Evolutionary conservation across 1,140 invertebrate genomes (phyloP), one percentile per base, ranked within the genome.

Genomic region (Pogonognathellus flavescens): DNA sequence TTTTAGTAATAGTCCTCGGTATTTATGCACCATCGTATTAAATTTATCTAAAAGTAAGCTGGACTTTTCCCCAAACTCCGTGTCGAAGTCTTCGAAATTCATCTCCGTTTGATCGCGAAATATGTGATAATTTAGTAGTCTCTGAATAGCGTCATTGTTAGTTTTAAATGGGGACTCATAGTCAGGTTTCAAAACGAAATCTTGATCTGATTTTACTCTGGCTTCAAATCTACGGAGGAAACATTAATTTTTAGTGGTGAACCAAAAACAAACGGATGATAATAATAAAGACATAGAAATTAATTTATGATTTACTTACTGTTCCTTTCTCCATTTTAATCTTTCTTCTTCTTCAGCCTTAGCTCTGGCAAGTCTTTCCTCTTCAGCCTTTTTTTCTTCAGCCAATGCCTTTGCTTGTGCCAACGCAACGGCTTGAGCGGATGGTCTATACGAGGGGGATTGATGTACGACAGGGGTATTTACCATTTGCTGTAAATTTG

Each of bases 91-190:
- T 62, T 93, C 91, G 60, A 95, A 91, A 89, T 95, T 93, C 87
- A 93, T 92, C 62, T 93, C 91, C 85, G 92, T 93, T 22, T 93
- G 92, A 86, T 95, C 94, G 89, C 95, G 93, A 88, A 94, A 94
- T 82, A 96, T 95, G 91, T 97, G 96, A 91, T 96, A 97, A 59
- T 94, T 92, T 70, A 96, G 92, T 14, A 97, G 91, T 72, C 95
- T 91, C 89, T 95, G 94, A 83, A 95, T 95, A 4, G 95, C 95
- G 90, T 97, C 96, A 72, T 93, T 92, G 88, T 93, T 94, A 88
- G 93, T 93, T 86, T 91, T 90, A 89, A 97, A 97, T 14, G 95
- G 95, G 62, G 93, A 93, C 84, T 94, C 93, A 52, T 94, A 94
- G 90, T 97, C 95, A 10, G 96, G 95, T 89, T 94, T 94, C 11